A percentile compares a stretch with the other conserved stretches of the same genome.
Conservation (phyloP, 1,140 invertebrate species). For the Aphaenogaster rudis region DNA sequence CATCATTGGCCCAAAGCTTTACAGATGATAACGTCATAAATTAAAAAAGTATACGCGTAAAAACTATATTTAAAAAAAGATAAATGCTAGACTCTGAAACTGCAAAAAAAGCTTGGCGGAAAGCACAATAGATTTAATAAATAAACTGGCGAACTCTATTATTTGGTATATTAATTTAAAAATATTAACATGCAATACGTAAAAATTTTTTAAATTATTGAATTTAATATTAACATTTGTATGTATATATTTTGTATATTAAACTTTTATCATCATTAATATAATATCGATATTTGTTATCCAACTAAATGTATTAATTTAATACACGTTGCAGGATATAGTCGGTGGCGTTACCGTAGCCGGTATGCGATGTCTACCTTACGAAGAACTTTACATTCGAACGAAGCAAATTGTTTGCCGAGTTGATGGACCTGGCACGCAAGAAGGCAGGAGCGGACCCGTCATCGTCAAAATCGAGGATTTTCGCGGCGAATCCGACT, state of each 20-base stretch:
- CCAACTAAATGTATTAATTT: not conserved
- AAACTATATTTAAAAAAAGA: not conserved
- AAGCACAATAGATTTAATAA: not conserved
- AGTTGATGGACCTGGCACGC: slow-evolving; percentile 94
- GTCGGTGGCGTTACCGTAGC: slow-evolving; percentile 95
- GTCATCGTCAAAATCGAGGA: slow-evolving; percentile 96
- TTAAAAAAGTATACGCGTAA: not conserved
- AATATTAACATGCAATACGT: not conserved
- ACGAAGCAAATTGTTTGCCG: slow-evolving; percentile 96
- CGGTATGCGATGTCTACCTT: slow-evolving; percentile 95
- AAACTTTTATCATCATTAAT: not conserved
- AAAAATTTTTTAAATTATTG: not conserved
- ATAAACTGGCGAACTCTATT: not conserved
- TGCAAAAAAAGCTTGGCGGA: not conserved
- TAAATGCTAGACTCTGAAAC: not conserved
- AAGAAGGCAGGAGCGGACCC: slow-evolving; percentile 92
- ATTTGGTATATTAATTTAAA: not conserved
- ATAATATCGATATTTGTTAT: not conserved
- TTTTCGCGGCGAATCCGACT: slow-evolving; percentile 94
- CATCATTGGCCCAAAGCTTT: not conserved
- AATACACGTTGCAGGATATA: slow-evolving; percentile 90
- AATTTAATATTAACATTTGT: not conserved
- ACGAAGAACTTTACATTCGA: slow-evolving; percentile 94
- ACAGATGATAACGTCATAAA: not conserved
- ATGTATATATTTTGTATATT: not conserved